Evolutionary conservation across 2,113 vertebrate species (phyloP).

Genomic region (Nycticorax nycticorax): DNA sequence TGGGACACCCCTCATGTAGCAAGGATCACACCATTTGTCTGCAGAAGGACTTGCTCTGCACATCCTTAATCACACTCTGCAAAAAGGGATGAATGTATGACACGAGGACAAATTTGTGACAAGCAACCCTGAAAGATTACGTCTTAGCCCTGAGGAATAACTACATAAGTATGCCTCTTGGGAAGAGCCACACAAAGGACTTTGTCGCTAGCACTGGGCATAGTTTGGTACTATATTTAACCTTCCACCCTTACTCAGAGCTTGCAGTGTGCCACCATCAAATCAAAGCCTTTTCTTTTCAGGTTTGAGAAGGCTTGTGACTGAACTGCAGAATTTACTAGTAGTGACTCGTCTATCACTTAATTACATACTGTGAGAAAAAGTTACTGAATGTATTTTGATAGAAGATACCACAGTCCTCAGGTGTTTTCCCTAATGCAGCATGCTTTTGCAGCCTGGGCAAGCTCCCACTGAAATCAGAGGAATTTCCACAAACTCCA

Average conservation of each 20-base stretch:
- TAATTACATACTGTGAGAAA: not conserved
- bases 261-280: not conserved
- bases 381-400: not conserved
- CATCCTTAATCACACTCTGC: not conserved
- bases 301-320: not conserved
- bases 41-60: constrained; percentile 13
- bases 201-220: not conserved
- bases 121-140: constrained; percentile 26
- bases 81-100: not conserved
- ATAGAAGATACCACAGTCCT: not conserved
- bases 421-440: not conserved
- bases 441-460: not conserved
- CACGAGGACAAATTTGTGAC: not conserved
- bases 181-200: not conserved
- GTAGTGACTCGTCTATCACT: not conserved
- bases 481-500: not conserved
- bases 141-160: not conserved
- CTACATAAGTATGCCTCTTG: not conserved
- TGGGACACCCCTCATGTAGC: constrained; percentile 20
- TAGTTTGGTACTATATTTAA: not conserved
- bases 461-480: not conserved
- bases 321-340: not conserved
- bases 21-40: constrained; percentile 59
- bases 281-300: not conserved
- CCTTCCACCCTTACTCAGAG: not conserved